Conservation (phyloP, 2,113 vertebrate genomes). For the Mesitornis unicolor region DNA sequence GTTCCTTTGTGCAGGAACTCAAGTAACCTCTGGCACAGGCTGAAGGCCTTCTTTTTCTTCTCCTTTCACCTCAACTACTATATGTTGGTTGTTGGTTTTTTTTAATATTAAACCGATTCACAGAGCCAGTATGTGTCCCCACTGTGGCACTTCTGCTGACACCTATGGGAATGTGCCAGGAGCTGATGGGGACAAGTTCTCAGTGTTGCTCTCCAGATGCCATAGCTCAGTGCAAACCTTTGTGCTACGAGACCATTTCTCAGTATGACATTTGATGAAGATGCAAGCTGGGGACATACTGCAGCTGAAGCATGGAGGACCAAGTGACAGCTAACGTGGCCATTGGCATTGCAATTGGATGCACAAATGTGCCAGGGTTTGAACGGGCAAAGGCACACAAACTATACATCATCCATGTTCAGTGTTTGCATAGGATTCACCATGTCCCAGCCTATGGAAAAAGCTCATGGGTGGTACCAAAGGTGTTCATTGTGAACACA, state of each 20-base stretch:
- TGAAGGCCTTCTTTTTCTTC: background rate
- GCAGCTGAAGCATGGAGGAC: background rate
- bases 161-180: background rate
- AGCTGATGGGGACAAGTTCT: background rate
- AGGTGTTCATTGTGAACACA: background rate
- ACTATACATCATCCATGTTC: rapidly evolving
- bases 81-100: background rate
- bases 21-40: background rate
- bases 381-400: background rate
- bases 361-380: rapidly evolving
- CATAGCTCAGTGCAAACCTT: background rate
- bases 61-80: background rate
- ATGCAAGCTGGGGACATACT: background rate
- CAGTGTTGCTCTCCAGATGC: background rate
- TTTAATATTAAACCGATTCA: background rate
- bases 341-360: rapidly evolving
- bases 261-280: background rate
- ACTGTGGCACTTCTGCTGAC: background rate
- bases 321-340: background rate
- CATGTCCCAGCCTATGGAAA: background rate
- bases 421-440: background rate
- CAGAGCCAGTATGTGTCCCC: background rate
- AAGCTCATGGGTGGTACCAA: background rate
- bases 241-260: background rate
- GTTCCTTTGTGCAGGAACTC: background rate